Base-by-base conservation (phyloP, 2,797 vertebrate species). In the Sebastes itinus region DNA sequence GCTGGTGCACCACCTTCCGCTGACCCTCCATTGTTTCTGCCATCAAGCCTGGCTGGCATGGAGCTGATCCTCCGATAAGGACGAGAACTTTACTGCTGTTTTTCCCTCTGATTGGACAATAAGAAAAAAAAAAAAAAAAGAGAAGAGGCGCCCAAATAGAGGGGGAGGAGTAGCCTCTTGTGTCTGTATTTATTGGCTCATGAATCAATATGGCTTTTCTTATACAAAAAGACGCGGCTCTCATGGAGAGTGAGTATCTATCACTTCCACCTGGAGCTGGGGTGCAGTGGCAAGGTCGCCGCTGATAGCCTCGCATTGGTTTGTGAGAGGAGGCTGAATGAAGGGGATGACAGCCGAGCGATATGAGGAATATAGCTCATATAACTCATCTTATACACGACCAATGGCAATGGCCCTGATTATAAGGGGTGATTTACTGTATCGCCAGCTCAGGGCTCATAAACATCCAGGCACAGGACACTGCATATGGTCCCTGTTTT, bases 171-270 rank as follows among this genome's bases (percentile, higher is more conserved):
- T 33, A 61, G 80, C 80, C 91, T 93, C 89, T 93, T 91, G 94
- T 90, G 92, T 92, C 92, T 92, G 89, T 95, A 95, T 96, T 97
- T 95, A 96, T 95, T 97, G 94, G 92, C 91, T 94, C 87, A 93
- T 91, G 87, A 93, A 96, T 96, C 93, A 95, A 90, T 94, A 91
- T 54, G 83, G 83, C 92, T 93, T 93, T 92, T 94, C 90, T 93
- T 93, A 89, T 87, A 91, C 87, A 91, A 94, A 94, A 94, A 92
- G 87, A 87, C 81, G 63, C 23, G 77, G 88, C 89, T 93, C 90
- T 92, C 89, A 91, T 33, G 35, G 61, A 88, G 87, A 88, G 84
- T 12, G 88, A 92, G 92, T 95, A 95, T 95, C 95, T 94, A 93
- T 95, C 93, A 94, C 93, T 92, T 93, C 92, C 95, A 95, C 92